Evolutionary conservation across 2,888 invertebrate genomes (phyloP).

Genomic region (Hoplodrina blanda): DNA sequence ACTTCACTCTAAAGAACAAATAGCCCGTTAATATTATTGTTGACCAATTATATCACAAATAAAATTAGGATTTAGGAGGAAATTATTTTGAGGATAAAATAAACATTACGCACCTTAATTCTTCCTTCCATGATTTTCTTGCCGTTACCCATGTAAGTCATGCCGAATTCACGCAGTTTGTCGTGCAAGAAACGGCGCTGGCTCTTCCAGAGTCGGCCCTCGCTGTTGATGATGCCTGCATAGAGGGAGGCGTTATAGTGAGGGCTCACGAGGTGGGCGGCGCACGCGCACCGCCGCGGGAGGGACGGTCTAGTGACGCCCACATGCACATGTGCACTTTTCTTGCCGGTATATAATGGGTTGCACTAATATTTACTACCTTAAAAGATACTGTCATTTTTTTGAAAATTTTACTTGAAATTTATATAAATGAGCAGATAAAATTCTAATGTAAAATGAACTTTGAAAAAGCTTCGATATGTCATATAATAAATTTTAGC

Average conservation of each 20-base stretch:
- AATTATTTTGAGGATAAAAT: constrained; percentile 14
- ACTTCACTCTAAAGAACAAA: constrained; percentile 92
- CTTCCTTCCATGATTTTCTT: constrained; percentile 95
- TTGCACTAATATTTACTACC: constrained; percentile 16
- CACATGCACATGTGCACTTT: constrained; percentile 74
- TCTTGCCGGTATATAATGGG: constrained; percentile 46
- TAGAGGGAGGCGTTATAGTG: constrained; percentile 77
- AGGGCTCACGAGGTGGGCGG: constrained; percentile 80
- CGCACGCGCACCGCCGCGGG: constrained; percentile 71
- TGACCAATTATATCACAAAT: not conserved
- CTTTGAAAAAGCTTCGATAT: not conserved
- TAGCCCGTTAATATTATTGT: constrained; percentile 27
- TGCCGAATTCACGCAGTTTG: constrained; percentile 95
- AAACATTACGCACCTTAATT: constrained; percentile 93
- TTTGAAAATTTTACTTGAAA: not conserved
- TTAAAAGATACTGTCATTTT: not conserved
- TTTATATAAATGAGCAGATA: not conserved
- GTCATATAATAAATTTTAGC: not conserved
- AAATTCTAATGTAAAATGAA: not conserved
- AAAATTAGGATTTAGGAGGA: too few species aligned
- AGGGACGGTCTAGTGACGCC: constrained; percentile 75
- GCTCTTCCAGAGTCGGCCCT: constrained; percentile 97
- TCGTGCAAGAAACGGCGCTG: constrained; percentile 97
- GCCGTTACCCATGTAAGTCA: constrained; percentile 95
- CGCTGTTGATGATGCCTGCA: constrained; percentile 97